Evolutionary conservation across 2,888 invertebrate species (phyloP), one percentile per base, ranked within the genome.

Genomic region (Sarcophaga variegata): DNA sequence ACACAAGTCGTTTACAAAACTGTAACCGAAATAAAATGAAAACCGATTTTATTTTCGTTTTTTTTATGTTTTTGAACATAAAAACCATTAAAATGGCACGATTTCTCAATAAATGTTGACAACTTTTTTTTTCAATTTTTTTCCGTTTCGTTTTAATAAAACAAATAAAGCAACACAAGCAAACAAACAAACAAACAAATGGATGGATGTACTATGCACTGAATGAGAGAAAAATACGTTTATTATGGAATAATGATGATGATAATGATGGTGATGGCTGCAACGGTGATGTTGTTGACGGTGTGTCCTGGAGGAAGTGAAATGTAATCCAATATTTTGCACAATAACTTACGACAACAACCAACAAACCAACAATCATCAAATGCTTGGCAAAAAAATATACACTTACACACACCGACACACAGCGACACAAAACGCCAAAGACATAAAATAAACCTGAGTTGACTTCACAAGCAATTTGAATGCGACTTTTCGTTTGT

Each of bases 81-180:
- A 84, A 87, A 82, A 91, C 92, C 90, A 92, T 92, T 92, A 93
- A 93, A 92, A 92, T 91, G 91, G 93, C 93, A 93, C 93, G 93
- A 93, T 91, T 93, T 93, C 92, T 93, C 93, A 93, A 93, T 93
- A 93, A 93, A 93, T 92, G 93, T 93, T 93, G 93, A 93, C 93
- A 93, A 91, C 92, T 76, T 81, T 74, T 81, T 78, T 72, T 71
- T 20, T 60, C 6, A 69, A 45, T 5, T 37, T 37, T 37, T 37
- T 37, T 37, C 10, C 37, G 37, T 37, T 37, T 37, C 8, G 8
- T 37, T 37, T 37, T 37, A 76, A 59, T 22, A 27, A 59, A 17
- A 54, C 71, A 67, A 81, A 80, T 75, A 64, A 66, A 63, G 70
- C 64, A 66, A 54, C 12, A 54, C 59, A 20, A 71, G n/a, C 66